phyloP scores from a whole-genome alignment of 1,140 invertebrate genomes.

The Mylabris phalerata region DNA sequence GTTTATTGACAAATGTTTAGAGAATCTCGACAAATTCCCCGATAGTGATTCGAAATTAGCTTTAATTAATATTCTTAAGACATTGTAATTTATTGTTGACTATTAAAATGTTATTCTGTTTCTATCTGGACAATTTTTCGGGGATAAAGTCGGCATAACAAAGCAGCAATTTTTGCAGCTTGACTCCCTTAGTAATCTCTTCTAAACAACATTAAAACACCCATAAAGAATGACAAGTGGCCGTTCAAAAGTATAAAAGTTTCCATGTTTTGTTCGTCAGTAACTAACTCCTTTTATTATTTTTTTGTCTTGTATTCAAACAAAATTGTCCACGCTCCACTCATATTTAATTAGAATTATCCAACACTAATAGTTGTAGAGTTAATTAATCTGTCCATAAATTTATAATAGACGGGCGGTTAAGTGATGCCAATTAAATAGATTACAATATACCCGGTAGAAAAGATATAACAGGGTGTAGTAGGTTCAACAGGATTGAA shows the following conservation, averaged over 20 bases:
- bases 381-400: constrained; percentile 1
- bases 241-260: constrained; percentile 5
- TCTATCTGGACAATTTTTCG: no score
- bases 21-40: constrained; percentile 63
- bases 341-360: no score
- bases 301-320: no score
- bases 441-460: neutral
- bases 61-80: constrained; percentile 62
- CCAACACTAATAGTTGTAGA: no score
- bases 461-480: neutral
- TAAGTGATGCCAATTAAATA: constrained; percentile 13
- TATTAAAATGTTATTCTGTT: no score
- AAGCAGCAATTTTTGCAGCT: no score
- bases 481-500: constrained; percentile 2
- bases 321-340: no score
- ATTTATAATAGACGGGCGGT: constrained; percentile 3
- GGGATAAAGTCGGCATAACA: no score
- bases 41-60: constrained; percentile 66
- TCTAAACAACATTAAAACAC: constrained; percentile 14
- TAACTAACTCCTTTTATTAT: no score
- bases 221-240: constrained; percentile 14
- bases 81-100: neutral
- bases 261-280: constrained; percentile 6
- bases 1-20: constrained; percentile 67
- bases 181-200: no score